Evolutionary conservation across 2,797 vertebrate species (phyloP), one percentile per base, ranked within the genome.

Genomic region (Notolabrus celidotus): DNA sequence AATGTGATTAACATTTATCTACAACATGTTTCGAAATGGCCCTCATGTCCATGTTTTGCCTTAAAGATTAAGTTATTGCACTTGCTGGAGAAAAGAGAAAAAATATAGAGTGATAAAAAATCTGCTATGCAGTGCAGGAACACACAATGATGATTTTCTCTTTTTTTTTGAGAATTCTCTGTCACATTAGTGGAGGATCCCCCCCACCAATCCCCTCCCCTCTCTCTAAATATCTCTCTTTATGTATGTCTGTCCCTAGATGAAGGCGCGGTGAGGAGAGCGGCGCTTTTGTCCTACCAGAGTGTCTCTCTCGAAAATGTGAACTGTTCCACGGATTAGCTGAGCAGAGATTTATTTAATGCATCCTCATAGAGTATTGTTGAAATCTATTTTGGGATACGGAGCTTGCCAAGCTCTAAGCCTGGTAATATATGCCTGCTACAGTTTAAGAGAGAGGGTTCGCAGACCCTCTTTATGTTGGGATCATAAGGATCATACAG

Each of bases 1-100:
- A 95, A 94, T 94, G 92, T 94, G 93, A 95, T 95, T 95, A 95
- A 92, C 92, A 92, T 93, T 94, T 95, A 94, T 94, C 93, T 95
- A 93, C 91, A 93, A 92, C 92, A 92, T 94, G 93, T 94, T 94
- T 92, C 81, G 60, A 94, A 94, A 93, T 92, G 92, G 90, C 92
- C 90, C 89, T 93, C 89, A 59, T 92, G 92, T 92, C 92, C 91
- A 89, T 83, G 71, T 90, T 91, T 86, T 92, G 85, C 89, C 79
- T 88, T 88, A 74, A 86, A 93, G 92, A 92, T 94, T 92, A 94
- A 93, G 88, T 92, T 91, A 88, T 80, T 87, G 90, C 90, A 85
- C 77, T 86, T 65, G 70, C 77, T 79, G 2, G 54, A 79, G 73
- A 76, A 85, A 80, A 78, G 80, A 68, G n/a, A 16, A 58, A 69